These are phyloP conservation scores for Calycopis cecrops DNA, from an alignment of 1,140 invertebrate genomes.

Conservation along the genomic window DNA sequence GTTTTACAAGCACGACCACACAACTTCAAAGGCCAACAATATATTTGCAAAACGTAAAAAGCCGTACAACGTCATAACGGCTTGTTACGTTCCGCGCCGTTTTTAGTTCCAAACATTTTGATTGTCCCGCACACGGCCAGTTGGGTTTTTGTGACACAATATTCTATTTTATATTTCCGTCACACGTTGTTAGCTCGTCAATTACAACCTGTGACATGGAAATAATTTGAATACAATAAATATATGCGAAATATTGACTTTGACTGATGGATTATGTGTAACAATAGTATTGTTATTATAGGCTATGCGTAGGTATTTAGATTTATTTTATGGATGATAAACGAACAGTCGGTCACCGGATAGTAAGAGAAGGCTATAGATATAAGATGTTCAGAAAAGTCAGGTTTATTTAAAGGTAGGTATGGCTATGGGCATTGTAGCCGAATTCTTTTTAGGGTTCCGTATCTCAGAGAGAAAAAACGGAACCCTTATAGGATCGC, in stretches of 20 bases:
- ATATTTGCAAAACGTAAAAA: conserved; percentile 2
- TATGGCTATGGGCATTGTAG: too few species aligned
- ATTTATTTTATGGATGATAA: too few species aligned
- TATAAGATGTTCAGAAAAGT: too few species aligned
- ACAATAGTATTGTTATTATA: too few species aligned
- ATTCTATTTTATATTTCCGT: neutral
- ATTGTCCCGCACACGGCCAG: conserved; percentile 4
- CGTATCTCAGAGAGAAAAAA: too few species aligned
- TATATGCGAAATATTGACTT: neutral
- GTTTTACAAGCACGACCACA: too few species aligned
- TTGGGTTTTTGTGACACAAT: conserved; percentile 6
- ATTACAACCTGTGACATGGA: conserved; percentile 4
- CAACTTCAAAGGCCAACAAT: neutral
- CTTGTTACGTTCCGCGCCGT: conserved; percentile 2
- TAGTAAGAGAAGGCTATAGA: too few species aligned
- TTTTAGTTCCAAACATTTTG: conserved; percentile 16
- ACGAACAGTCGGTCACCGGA: too few species aligned
- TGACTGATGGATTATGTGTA: neutral
- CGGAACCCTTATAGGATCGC: too few species aligned
- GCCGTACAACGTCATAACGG: conserved; percentile 1
- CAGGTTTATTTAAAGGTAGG: too few species aligned
- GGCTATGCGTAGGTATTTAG: too few species aligned
- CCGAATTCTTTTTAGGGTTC: too few species aligned
- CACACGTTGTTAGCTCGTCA: conserved; percentile 7
- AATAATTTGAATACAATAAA: conserved; percentile 7